phyloP scores from a whole-genome alignment of 2,888 invertebrate genomes.

The Zaprionus bogoriensis region DNA sequence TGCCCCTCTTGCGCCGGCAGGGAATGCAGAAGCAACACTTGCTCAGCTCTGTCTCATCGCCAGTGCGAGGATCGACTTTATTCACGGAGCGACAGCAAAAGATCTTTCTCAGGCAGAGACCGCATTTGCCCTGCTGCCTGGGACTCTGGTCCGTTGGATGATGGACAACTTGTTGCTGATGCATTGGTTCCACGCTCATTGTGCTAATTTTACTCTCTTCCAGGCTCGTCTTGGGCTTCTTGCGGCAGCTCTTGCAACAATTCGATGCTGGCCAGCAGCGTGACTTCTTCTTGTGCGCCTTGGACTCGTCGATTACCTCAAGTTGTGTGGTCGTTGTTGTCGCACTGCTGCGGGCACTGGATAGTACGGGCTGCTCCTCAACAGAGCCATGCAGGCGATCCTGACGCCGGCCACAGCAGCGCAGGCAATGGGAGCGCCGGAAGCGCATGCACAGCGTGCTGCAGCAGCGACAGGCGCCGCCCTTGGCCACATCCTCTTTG shows the following conservation, averaged over 20 bases:
- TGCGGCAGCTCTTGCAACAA: slow-evolving; percentile 82
- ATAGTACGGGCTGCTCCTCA: slow-evolving; percentile 74
- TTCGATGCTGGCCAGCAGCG: slow-evolving; percentile 81
- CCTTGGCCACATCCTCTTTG: slow-evolving; percentile 60
- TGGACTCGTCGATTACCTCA: slow-evolving; percentile 77
- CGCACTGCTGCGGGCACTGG: slow-evolving; percentile 75
- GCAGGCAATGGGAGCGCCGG: slow-evolving; percentile 80
- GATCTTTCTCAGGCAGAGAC: slow-evolving; percentile 80
- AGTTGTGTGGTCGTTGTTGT: slow-evolving; percentile 70
- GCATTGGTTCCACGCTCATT: slow-evolving; percentile 58
- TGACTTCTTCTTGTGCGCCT: slow-evolving; percentile 52
- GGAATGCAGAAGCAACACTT: slow-evolving; percentile 83
- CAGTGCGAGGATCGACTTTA: slow-evolving; percentile 81
- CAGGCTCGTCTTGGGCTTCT: slow-evolving; percentile 70
- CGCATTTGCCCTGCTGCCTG: slow-evolving; percentile 74
- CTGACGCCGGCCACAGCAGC: slow-evolving; percentile 73
- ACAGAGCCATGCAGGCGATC: slow-evolving; percentile 55
- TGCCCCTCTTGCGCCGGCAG: slow-evolving; percentile 71
- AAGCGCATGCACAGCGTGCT: slow-evolving; percentile 81
- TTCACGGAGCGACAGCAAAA: slow-evolving; percentile 83
- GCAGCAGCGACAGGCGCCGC: slow-evolving; percentile 79
- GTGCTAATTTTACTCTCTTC: slow-evolving; percentile 29
- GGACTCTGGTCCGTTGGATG: slow-evolving; percentile 25
- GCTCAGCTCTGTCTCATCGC: slow-evolving; percentile 75
- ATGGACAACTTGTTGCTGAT: slow-evolving; percentile 17